Evolutionary conservation across 1,140 invertebrate species (phyloP).

Genomic region (Macrobrachium rosenbergii): DNA sequence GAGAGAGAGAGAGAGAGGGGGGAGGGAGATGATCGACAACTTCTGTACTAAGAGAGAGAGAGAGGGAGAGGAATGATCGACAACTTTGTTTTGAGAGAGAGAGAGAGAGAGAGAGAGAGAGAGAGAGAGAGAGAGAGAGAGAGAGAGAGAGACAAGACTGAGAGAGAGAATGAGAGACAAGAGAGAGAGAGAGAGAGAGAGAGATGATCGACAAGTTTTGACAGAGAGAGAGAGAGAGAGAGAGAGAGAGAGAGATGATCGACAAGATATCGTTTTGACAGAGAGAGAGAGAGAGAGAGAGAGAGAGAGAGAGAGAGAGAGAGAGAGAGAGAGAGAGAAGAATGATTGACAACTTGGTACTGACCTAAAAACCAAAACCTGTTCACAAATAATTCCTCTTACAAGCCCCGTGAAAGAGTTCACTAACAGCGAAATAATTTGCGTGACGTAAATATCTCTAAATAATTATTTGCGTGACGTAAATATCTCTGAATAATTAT

Average conservation of each 20-base stretch:
- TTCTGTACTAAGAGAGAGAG: not conserved
- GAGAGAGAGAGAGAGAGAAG: not conserved
- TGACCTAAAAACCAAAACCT: no score
- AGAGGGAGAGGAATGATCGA: conserved; percentile 13
- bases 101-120: conserved; percentile 29
- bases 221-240: not conserved
- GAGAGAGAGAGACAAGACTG: conserved; percentile 1
- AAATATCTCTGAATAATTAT: no score
- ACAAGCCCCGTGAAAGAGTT: no score
- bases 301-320: conserved; percentile 6
- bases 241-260: conserved; percentile 7
- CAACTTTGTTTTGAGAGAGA: no score
- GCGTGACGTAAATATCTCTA: no score
- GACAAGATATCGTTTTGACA: no score
- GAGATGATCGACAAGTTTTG: not conserved
- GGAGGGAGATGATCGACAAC: not conserved
- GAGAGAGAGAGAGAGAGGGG: no score
- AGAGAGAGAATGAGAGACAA: not conserved
- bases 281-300: conserved; percentile 9
- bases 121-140: conserved; percentile 24
- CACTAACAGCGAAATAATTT: no score
- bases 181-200: conserved; percentile 16
- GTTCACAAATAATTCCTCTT: no score
- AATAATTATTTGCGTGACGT: no score
- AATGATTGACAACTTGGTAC: not conserved